phyloP scores from a whole-genome alignment of 1,140 invertebrate genomes.

The Dermatophagoides farinae region DNA sequence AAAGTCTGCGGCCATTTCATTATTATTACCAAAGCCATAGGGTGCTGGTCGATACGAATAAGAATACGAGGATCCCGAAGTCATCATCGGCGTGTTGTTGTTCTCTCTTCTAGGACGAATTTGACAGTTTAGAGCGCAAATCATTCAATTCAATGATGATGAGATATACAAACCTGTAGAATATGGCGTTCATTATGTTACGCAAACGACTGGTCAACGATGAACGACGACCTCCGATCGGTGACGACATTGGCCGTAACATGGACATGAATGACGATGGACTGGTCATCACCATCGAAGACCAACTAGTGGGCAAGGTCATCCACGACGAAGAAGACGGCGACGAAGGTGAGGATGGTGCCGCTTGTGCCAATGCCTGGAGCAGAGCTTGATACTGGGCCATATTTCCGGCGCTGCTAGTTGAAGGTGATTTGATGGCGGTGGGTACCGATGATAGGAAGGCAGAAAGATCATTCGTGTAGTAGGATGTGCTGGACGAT shows the following conservation, averaged over 20 bases:
- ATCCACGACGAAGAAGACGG: neutral
- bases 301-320: neutral
- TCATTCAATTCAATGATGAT: neutral
- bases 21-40: conserved; percentile 8
- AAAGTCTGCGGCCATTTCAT: no score
- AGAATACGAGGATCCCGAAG: neutral
- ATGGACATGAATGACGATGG: neutral
- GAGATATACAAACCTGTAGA: neutral
- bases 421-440: neutral
- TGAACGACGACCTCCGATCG: neutral
- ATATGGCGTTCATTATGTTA: conserved; percentile 9
- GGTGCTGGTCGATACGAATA: conserved; percentile 5
- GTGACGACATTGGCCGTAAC: neutral
- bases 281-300: neutral
- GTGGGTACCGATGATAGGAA: neutral
- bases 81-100: neutral
- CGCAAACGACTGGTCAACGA: conserved; percentile 3
- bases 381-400: neutral
- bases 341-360: neutral
- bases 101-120: neutral
- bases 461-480: neutral
- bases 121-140: no score
- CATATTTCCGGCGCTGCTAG: neutral
- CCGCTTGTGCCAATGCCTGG: neutral
- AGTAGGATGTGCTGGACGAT: neutral